Evolutionary conservation across 2,888 invertebrate species (phyloP).

Genomic region (Timandra comae): DNA sequence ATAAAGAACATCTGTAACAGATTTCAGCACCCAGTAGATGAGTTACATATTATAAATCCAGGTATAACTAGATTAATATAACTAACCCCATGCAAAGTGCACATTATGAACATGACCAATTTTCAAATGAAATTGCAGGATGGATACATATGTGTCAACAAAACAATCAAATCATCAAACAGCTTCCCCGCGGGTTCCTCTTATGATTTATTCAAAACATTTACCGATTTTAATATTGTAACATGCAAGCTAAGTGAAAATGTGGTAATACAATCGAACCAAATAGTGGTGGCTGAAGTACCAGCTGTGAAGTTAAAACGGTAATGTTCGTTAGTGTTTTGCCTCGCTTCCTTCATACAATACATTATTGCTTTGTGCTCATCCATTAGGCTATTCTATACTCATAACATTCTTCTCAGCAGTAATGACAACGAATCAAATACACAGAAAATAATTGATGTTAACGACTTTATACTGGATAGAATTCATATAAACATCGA

Average conservation of each 20-base stretch:
- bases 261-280: constrained; percentile 66
- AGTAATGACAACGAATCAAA: constrained; percentile 46
- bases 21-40: no score
- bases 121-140: no score
- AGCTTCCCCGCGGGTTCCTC: constrained; percentile 82
- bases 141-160: constrained; percentile 80
- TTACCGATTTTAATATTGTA: constrained; percentile 82
- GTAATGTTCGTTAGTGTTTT: constrained; percentile 26
- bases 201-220: constrained; percentile 85
- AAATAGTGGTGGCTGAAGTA: constrained; percentile 74
- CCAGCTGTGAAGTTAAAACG: constrained; percentile 58
- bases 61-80: no score
- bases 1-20: no score
- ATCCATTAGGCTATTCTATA: background rate
- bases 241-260: constrained; percentile 80
- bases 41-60: no score
- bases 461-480: constrained; percentile 90
- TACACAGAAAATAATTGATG: constrained; percentile 85
- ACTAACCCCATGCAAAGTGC: no score
- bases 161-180: constrained; percentile 83
- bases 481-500: constrained; percentile 85
- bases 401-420: constrained; percentile 11
- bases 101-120: no score
- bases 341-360: background rate
- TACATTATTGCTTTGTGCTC: no score